Conservation (phyloP, 2,888 invertebrate species). For the Trissolcus brochymenae region DNA sequence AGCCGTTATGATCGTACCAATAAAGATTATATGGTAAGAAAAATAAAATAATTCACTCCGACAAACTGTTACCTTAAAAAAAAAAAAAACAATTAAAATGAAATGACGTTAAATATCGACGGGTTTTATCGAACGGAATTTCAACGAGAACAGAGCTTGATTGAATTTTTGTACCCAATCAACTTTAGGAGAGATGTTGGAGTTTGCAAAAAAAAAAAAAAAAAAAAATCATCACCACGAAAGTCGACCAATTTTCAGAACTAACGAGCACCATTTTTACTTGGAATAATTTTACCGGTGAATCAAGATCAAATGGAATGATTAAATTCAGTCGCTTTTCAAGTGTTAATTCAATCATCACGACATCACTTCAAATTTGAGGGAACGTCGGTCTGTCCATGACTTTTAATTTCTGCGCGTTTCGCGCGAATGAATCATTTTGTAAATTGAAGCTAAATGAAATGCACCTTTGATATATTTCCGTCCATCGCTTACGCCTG, state of each 20-base stretch:
- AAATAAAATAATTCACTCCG: not conserved
- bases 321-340: not conserved
- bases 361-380: not conserved
- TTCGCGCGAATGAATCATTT: slow-evolving; percentile 4
- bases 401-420: slow-evolving; percentile 25
- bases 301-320: slow-evolving; percentile 1
- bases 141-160: no score
- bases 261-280: no score
- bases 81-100: not conserved
- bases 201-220: no score
- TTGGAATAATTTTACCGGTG: not conserved
- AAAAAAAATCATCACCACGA: no score
- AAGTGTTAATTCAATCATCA: slow-evolving; percentile 12
- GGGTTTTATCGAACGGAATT: no score
- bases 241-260: no score
- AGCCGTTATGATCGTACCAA: not conserved
- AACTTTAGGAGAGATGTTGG: no score
- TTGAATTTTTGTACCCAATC: no score
- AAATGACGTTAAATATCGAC: no score
- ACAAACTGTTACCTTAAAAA: not conserved
- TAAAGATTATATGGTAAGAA: not conserved
- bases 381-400: not conserved
- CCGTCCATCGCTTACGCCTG: slow-evolving; percentile 33
- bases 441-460: slow-evolving; percentile 32
- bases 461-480: slow-evolving; percentile 33